Percentiles rank a stretch among this genome's conserved stretches.
phyloP scores from a whole-genome alignment of 1,140 invertebrate species.

The Drosophila obscura region DNA sequence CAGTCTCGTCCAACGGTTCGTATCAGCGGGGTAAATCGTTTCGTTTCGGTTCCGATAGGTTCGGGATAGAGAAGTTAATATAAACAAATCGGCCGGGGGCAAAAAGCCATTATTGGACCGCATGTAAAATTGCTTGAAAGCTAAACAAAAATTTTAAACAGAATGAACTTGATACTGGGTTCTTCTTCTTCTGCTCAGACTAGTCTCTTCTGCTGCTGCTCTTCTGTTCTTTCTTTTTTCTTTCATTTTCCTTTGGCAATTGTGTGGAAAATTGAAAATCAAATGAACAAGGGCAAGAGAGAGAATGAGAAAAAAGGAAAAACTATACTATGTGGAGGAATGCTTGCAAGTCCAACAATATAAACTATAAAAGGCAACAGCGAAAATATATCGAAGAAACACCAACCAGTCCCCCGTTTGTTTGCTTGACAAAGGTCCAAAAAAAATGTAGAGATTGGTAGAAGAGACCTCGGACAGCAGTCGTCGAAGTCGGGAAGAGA shows the following conservation, averaged over 20 bases:
- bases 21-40: not conserved
- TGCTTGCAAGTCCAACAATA: conserved; percentile 61
- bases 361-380: conserved; percentile 76
- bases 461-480: conserved; percentile 10
- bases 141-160: conserved; percentile 43
- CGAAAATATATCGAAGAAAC: conserved; percentile 71
- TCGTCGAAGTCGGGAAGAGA: conserved; percentile 3
- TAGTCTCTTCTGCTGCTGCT: conserved; percentile 6
- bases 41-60: conserved; percentile 32
- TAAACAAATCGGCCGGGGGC: conserved; percentile 48
- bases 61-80: conserved; percentile 60
- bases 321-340: conserved; percentile 49
- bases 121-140: conserved; percentile 43
- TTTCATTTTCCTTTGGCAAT: conserved; percentile 54
- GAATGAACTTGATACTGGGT: conserved; percentile 67
- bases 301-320: conserved; percentile 5
- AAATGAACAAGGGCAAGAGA: conserved; percentile 53
- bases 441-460: conserved; percentile 41
- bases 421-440: conserved; percentile 69
- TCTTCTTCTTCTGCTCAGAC: not conserved
- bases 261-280: conserved; percentile 81
- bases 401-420: conserved; percentile 19
- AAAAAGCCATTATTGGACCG: conserved; percentile 43
- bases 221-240: conserved; percentile 22
- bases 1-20: conserved; percentile 28